Base-by-base conservation (phyloP, 2,113 vertebrate species). In the Rhombomys opimus region DNA sequence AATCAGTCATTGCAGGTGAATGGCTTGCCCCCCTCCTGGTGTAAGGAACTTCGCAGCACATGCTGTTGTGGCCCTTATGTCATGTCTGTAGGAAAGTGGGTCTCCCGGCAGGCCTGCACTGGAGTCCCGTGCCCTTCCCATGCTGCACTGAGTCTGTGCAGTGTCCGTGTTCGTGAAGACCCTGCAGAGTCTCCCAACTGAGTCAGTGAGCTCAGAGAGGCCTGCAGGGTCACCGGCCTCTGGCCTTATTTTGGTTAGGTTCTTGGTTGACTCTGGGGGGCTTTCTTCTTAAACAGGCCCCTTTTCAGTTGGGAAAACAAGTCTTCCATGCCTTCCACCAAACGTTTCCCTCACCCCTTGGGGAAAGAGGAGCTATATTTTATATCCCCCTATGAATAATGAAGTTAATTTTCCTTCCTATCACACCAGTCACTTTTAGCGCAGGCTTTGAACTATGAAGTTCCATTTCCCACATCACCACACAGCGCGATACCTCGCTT, bases 91-190 rank as follows among this genome's bases (percentile, higher is more conserved):
- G 38, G 32, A 54, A 73, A 32, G 41, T 0, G 3, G 41, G 50
- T 12, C 76, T 65, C 25, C n/a, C 59, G 0, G 0, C 23, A 3
- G 65, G 65, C 27, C 0, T 13, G 25, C 2, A 7, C 70, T 35
- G 0, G 80, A 12, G 72, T 22, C 57, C 46, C 27, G 1, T 32
- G 27, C 27, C 65, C 1, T 8, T n/a, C 41, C 41, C 50, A 7
- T 20, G 0, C 46, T 14, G 32, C 5, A 0, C 32, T 22, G 7
- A 0, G 0, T 70, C 76, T 32, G 17, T 1, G 13, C 18, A 10
- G 2, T 50, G 54, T n/a, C 80, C 10, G 30, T 54, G 50, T 54
- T 54, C 46, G 46, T 63, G 52, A 25, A 30, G 41, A 52, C 35
- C 22, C 63, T 59, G 30, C 7, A 15, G 14, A 2, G 50, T 41